These are phyloP conservation scores for Salvator merianae DNA, from an alignment of 2,113 vertebrate species.

Conservation along the genomic window DNA sequence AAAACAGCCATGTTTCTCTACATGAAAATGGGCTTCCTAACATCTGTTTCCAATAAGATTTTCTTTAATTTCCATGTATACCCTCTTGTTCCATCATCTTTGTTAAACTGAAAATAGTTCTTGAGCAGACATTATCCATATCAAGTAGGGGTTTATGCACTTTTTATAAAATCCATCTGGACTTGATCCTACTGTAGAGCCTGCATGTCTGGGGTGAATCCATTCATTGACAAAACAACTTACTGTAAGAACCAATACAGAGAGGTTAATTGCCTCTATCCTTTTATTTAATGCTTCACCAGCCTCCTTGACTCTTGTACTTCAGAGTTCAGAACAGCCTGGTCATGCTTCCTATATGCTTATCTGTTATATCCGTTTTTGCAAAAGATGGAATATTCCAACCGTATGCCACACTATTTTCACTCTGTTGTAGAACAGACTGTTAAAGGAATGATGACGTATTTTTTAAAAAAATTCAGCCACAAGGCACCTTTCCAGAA, in stretches of 20 bases:
- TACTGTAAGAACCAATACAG: constrained; percentile 46
- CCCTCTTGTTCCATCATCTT: constrained; percentile 66
- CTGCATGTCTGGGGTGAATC: constrained; percentile 57
- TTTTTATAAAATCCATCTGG: constrained; percentile 63
- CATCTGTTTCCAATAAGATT: constrained; percentile 75
- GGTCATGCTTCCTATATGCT: constrained; percentile 25
- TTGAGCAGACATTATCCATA: constrained; percentile 63
- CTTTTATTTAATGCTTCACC: constrained; percentile 24
- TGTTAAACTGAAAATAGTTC: constrained; percentile 71
- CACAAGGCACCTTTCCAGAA: constrained; percentile 51
- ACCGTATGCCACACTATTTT: constrained; percentile 21
- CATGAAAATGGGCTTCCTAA: constrained; percentile 62
- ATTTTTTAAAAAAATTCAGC: not conserved
- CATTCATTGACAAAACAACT: constrained; percentile 47
- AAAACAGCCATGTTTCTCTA: constrained; percentile 48
- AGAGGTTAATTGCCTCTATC: constrained; percentile 35
- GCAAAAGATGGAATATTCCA: constrained; percentile 11
- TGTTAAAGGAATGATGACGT: constrained; percentile 18
- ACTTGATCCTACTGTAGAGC: constrained; percentile 54
- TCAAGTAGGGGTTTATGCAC: constrained; percentile 62
- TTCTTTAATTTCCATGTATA: constrained; percentile 68
- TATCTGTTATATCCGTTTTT: constrained; percentile 34
- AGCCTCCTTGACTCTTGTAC: constrained; percentile 27
- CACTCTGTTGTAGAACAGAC: constrained; percentile 22
- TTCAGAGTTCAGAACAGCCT: constrained; percentile 29